These are phyloP conservation scores for Borostomias antarcticus DNA, from an alignment of 2,797 vertebrate genomes.

Conservation along the genomic window DNA sequence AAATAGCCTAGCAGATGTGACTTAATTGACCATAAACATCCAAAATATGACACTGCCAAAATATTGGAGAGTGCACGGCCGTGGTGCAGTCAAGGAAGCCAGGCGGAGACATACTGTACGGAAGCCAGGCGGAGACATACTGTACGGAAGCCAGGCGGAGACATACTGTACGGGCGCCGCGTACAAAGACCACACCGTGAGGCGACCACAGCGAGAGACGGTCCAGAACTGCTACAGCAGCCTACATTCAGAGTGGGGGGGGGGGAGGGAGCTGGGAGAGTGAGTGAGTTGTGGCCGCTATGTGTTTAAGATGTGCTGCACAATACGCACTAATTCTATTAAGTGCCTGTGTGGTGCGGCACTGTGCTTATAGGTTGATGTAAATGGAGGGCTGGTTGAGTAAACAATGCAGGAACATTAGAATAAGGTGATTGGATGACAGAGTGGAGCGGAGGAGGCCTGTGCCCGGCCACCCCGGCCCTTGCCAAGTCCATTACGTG, in stretches of 20 bases:
- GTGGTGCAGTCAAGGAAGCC: constrained; percentile 47
- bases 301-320: constrained; percentile 78
- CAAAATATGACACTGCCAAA: constrained; percentile 55
- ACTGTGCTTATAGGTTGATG: constrained; percentile 73
- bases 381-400: constrained; percentile 78
- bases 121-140: no score
- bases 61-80: constrained; percentile 41
- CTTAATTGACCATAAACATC: constrained; percentile 58
- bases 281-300: constrained; percentile 49
- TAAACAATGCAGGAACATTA: constrained; percentile 79
- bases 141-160: no score
- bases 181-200: constrained; percentile 24
- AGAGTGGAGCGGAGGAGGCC: constrained; percentile 63
- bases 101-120: constrained; percentile 15
- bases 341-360: constrained; percentile 71
- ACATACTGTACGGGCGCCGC: no score
- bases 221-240: constrained; percentile 49
- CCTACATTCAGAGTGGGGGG: constrained; percentile 29
- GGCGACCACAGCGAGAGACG: neutral
- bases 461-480: constrained; percentile 53
- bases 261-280: constrained; percentile 41
- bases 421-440: constrained; percentile 82
- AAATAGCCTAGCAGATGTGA: constrained; percentile 58
- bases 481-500: constrained; percentile 81
- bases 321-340: constrained; percentile 83